These are phyloP conservation scores for Piezodorus guildinii DNA, from an alignment of 1,140 invertebrate species.

Conservation along the genomic window DNA sequence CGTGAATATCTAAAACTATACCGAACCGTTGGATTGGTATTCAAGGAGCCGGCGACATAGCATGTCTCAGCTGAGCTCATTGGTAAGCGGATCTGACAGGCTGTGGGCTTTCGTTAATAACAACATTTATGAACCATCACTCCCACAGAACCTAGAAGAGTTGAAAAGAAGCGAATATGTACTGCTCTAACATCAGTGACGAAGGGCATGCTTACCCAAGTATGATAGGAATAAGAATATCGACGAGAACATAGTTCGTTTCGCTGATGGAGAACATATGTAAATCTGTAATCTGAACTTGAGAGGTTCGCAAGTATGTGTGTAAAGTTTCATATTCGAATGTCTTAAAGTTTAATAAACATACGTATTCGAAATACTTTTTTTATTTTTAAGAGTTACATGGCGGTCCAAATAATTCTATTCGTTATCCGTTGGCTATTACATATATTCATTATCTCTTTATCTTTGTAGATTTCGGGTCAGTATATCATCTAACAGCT, in stretches of 20 bases:
- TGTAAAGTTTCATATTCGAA: neutral
- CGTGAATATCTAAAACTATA: no score
- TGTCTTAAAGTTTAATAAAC: no score
- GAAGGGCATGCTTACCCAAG: neutral
- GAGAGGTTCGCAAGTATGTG: neutral
- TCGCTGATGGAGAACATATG: neutral
- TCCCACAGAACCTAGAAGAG: neutral
- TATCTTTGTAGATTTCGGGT: no score
- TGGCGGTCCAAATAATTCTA: no score
- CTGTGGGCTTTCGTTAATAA: neutral
- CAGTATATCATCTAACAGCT: no score
- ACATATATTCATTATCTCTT: no score
- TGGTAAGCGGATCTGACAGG: no score
- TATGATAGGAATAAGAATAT: neutral
- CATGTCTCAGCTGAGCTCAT: neutral
- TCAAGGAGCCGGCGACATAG: neutral
- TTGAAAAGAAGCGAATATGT: neutral
- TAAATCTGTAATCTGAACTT: neutral
- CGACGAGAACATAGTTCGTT: neutral
- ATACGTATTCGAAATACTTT: no score
- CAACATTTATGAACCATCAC: neutral
- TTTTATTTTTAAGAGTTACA: no score
- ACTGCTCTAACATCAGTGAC: neutral
- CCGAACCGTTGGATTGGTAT: neutral
- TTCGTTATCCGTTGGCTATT: no score